Evolutionary conservation across 2,797 vertebrate genomes (phyloP).

Genomic region (Eulemur mongoz): DNA sequence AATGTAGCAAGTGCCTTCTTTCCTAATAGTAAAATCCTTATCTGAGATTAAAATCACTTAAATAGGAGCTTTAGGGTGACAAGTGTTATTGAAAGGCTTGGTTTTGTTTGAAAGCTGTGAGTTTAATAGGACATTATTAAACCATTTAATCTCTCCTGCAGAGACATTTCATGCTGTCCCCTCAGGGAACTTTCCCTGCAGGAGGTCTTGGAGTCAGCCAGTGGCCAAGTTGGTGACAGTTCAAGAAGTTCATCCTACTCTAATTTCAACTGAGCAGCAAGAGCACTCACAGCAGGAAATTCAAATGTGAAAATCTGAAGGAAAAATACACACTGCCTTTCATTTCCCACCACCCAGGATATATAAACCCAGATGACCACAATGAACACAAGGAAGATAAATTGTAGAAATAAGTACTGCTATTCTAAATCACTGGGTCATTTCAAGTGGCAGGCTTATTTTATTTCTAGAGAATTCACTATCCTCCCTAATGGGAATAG

Average conservation of each 20-base stretch:
- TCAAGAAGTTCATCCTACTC: constrained; percentile 68
- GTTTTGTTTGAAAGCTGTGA: constrained; percentile 80
- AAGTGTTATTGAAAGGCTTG: constrained; percentile 78
- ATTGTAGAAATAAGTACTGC: constrained; percentile 58
- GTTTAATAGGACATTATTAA: constrained; percentile 85
- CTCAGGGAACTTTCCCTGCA: constrained; percentile 70
- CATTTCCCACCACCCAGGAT: constrained; percentile 60
- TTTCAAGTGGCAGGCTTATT: constrained; percentile 49
- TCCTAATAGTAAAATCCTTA: constrained; percentile 76
- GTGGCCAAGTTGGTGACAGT: constrained; percentile 70
- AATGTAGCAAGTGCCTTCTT: constrained; percentile 50
- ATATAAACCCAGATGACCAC: constrained; percentile 60
- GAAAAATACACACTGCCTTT: constrained; percentile 72
- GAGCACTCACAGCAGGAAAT: constrained; percentile 69
- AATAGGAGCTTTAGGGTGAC: constrained; percentile 67
- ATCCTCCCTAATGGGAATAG: background rate
- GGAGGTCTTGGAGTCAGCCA: constrained; percentile 74
- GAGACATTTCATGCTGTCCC: constrained; percentile 77
- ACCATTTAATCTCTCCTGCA: constrained; percentile 84
- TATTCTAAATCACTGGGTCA: constrained; percentile 56
- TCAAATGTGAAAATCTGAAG: constrained; percentile 56
- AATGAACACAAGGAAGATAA: constrained; percentile 50
- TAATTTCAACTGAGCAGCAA: constrained; percentile 68
- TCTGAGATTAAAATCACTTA: constrained; percentile 75
- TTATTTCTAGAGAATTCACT: constrained; percentile 42